These are phyloP conservation scores for Drosophila persimilis DNA, from an alignment of 1,140 invertebrate species.

Conservation along the genomic window DNA sequence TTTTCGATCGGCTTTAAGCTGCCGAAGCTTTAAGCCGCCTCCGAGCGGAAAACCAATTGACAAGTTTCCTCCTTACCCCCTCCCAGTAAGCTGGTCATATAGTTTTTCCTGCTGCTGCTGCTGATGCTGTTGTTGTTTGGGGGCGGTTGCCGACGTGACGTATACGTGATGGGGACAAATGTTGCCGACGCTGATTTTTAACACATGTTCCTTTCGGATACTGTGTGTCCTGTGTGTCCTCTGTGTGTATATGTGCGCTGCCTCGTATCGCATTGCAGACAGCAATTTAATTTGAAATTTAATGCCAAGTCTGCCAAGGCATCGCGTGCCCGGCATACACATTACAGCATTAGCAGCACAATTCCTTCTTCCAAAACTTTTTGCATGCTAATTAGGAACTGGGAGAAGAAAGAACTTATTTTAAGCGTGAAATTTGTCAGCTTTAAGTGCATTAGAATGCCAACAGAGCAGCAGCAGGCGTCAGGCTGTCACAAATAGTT, in stretches of 20 bases:
- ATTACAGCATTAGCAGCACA: constrained; percentile 9
- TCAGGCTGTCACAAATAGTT: constrained; percentile 71
- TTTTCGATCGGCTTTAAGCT: constrained; percentile 29
- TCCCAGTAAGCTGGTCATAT: constrained; percentile 19
- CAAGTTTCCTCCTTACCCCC: constrained; percentile 23
- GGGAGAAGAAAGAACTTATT: constrained; percentile 8
- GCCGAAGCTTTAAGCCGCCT: constrained; percentile 35
- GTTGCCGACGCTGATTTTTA: constrained; percentile 68
- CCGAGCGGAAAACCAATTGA: constrained; percentile 52
- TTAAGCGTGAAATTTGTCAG: constrained; percentile 64
- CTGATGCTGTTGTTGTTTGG: neutral
- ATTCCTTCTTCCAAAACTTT: constrained; percentile 8
- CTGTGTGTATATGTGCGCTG: constrained; percentile 2
- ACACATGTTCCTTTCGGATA: constrained; percentile 43
- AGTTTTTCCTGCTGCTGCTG: constrained; percentile 24
- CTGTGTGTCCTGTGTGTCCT: constrained; percentile 7
- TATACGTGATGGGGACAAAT: constrained; percentile 76
- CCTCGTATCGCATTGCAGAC: constrained; percentile 72
- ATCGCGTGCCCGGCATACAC: constrained; percentile 67
- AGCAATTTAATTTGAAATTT: constrained; percentile 80
- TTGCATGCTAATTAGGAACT: constrained; percentile 63
- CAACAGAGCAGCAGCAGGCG: constrained; percentile 20
- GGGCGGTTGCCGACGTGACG: constrained; percentile 45
- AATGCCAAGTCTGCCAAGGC: constrained; percentile 73
- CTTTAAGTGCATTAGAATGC: constrained; percentile 59